These are phyloP conservation scores for Gnathonemus longibarbis DNA, from an alignment of 2,113 vertebrate species.

Conservation along the genomic window DNA sequence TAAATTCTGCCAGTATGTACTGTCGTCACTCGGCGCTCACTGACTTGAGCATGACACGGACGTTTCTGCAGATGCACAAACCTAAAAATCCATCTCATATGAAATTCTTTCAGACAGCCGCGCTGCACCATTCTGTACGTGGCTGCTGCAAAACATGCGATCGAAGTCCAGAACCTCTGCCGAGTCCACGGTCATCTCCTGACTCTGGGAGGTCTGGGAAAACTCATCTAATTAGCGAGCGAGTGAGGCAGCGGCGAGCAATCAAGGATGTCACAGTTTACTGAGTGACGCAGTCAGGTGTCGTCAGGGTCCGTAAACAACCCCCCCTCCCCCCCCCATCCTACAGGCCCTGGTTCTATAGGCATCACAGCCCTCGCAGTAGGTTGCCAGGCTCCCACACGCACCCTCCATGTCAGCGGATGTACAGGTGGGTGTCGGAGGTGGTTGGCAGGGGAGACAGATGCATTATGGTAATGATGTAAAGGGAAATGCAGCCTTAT, in stretches of 20 bases:
- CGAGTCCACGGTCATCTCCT: not conserved
- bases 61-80: not conserved
- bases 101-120: not conserved
- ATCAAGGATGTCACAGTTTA: not conserved
- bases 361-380: not conserved
- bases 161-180: not conserved
- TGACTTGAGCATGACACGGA: not conserved
- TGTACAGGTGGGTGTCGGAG: not conserved
- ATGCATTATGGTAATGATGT: conserved; percentile 2
- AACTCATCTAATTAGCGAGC: not conserved
- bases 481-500: not conserved
- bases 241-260: not conserved
- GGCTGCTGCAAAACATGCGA: not conserved
- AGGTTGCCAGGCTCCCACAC: not conserved
- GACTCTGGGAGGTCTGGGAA: not conserved
- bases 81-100: not conserved
- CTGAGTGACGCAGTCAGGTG: not conserved
- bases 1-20: not conserved
- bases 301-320: not conserved
- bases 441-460: not conserved
- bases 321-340: not conserved
- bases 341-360: not conserved
- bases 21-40: not conserved
- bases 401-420: not conserved
- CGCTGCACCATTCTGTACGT: not conserved